These are phyloP conservation scores for Hoplodrina blanda DNA, from an alignment of 2,888 invertebrate species.

Conservation along the genomic window DNA sequence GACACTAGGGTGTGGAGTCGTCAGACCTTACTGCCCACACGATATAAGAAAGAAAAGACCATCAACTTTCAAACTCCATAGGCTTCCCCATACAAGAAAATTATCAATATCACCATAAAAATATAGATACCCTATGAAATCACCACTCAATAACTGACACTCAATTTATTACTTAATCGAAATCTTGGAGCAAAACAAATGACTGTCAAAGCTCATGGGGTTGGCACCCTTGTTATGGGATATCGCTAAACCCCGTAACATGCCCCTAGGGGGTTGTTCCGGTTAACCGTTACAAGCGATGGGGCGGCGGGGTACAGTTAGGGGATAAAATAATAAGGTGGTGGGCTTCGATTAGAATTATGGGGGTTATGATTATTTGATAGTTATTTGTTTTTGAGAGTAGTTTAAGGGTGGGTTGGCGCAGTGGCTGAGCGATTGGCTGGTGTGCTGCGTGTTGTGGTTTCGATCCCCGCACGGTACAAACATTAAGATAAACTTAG, in stretches of 20 bases:
- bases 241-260: slow-evolving; percentile 55
- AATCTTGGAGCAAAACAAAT: slow-evolving; percentile 61
- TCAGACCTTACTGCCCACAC: too few relatives aligned
- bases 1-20: too few relatives aligned
- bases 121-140: slow-evolving; percentile 18
- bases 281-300: slow-evolving; percentile 63
- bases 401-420: too few relatives aligned
- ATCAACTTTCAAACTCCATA: too few relatives aligned
- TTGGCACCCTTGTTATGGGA: slow-evolving; percentile 52
- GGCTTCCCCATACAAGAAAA: background rate
- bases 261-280: slow-evolving; percentile 63
- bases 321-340: slow-evolving; percentile 43
- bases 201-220: slow-evolving; percentile 49
- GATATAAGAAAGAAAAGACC: too few relatives aligned
- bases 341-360: slow-evolving; percentile 17
- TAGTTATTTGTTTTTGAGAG: background rate
- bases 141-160: slow-evolving; percentile 23
- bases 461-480: too few relatives aligned
- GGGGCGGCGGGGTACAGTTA: slow-evolving; percentile 54
- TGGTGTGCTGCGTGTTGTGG: too few relatives aligned
- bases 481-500: too few relatives aligned
- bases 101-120: slow-evolving; percentile 17
- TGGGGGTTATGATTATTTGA: slow-evolving; percentile 35
- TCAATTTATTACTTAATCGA: slow-evolving; percentile 64
- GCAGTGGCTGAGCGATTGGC: too few relatives aligned